Conservation (phyloP, 2,113 vertebrate genomes). For the Pollachius pollachius region DNA sequence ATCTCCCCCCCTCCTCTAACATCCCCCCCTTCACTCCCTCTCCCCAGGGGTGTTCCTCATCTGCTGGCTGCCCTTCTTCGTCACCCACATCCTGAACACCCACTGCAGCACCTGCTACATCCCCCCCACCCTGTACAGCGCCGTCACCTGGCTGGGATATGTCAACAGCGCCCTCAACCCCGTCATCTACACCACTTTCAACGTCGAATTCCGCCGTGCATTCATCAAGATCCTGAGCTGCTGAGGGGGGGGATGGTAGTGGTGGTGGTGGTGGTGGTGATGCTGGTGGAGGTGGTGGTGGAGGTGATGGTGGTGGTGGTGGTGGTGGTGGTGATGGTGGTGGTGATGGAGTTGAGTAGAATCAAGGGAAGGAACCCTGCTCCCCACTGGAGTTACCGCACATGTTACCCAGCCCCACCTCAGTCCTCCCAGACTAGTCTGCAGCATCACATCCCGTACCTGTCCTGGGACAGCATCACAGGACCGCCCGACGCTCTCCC, state of each 20-base stretch:
- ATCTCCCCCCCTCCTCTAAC: slow-evolving; percentile 14
- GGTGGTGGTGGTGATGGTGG: not conserved
- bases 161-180: slow-evolving; percentile 93
- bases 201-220: slow-evolving; percentile 88
- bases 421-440: no score
- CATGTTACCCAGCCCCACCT: no score
- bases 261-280: not conserved
- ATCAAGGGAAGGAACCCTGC: no score
- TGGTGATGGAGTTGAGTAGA: no score
- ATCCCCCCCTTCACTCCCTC: slow-evolving; percentile 15
- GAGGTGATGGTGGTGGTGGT: not conserved
- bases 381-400: no score
- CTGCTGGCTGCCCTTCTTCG: slow-evolving; percentile 95
- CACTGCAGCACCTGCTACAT: slow-evolving; percentile 87
- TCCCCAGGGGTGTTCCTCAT: slow-evolving; percentile 86
- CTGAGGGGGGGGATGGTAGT: slow-evolving; percentile 51
- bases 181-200: slow-evolving; percentile 93
- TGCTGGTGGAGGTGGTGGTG: not conserved
- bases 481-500: no score
- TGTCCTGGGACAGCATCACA: no score
- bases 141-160: slow-evolving; percentile 92
- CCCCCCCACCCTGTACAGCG: slow-evolving; percentile 84
- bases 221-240: slow-evolving; percentile 94
- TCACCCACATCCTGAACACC: slow-evolving; percentile 89
- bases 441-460: no score